Evolutionary conservation across 2,797 vertebrate genomes (phyloP).

Genomic region (Tachyglossus aculeatus): DNA sequence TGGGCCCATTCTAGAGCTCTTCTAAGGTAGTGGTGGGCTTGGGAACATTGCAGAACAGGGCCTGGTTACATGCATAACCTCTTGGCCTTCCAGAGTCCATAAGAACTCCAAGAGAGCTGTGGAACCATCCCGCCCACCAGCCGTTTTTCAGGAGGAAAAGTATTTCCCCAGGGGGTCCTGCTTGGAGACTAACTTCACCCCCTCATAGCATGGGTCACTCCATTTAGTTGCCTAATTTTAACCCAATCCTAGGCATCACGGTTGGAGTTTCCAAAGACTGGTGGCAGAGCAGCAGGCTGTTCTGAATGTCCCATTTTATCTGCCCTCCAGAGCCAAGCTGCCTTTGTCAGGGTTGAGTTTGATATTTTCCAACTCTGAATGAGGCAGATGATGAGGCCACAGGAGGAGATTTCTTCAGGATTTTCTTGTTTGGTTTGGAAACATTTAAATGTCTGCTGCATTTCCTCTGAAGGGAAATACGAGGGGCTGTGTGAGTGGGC

Average conservation of each 20-base stretch:
- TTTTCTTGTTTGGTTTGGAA: slow-evolving; percentile 78
- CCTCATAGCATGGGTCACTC: too few relatives aligned
- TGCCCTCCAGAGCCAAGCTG: slow-evolving; percentile 6
- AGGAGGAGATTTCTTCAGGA: slow-evolving; percentile 72
- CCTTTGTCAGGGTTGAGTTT: slow-evolving; percentile 41
- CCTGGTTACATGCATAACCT: too few relatives aligned
- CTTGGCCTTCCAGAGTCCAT: too few relatives aligned
- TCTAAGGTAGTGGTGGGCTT: too few relatives aligned
- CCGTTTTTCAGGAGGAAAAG: too few relatives aligned
- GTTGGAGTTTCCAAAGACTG: neutral
- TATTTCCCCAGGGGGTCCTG: too few relatives aligned
- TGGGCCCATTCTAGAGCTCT: too few relatives aligned
- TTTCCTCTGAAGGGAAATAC: slow-evolving; percentile 68
- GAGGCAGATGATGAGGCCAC: slow-evolving; percentile 67
- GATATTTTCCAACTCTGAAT: slow-evolving; percentile 63
- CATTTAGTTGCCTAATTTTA: too few relatives aligned
- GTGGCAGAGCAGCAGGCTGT: neutral
- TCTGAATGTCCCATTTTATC: slow-evolving; percentile 33
- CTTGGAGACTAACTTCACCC: too few relatives aligned
- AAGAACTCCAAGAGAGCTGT: too few relatives aligned
- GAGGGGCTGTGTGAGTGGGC: slow-evolving; percentile 56
- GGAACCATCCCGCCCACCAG: too few relatives aligned
- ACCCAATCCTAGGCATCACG: neutral
- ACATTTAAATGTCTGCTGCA: slow-evolving; percentile 75
- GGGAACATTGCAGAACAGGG: too few relatives aligned